These are phyloP conservation scores for Aleiodes testaceus DNA, from an alignment of 2,888 invertebrate species.

Conservation along the genomic window DNA sequence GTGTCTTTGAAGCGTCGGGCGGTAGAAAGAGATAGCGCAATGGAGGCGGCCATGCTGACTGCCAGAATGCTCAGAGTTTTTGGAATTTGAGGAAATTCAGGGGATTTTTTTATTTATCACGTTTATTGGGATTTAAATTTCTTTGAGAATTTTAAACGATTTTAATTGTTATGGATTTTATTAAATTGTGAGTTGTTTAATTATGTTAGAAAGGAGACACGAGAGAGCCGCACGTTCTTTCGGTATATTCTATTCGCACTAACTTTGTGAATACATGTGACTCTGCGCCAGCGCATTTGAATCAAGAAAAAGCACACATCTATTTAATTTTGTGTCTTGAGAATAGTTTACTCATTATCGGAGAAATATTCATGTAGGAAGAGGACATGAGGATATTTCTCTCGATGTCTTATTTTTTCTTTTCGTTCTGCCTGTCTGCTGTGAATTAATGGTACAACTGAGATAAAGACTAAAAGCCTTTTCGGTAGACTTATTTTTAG, in stretches of 20 bases:
- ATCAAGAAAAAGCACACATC: not conserved
- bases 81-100: too few relatives aligned
- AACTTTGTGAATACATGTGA: constrained; percentile 28
- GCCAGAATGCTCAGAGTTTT: too few relatives aligned
- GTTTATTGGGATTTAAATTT: not conserved
- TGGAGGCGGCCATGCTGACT: too few relatives aligned
- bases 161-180: not conserved
- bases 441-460: constrained; percentile 59
- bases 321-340: constrained; percentile 1
- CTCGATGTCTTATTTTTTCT: not conserved
- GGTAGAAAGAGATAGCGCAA: too few relatives aligned
- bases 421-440: constrained; percentile 39
- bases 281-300: constrained; percentile 33
- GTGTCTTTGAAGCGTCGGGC: too few relatives aligned
- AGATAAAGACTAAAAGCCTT: constrained; percentile 66
- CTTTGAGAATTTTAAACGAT: not conserved
- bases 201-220: constrained; percentile 35
- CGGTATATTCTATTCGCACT: constrained; percentile 43
- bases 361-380: constrained; percentile 31
- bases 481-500: constrained; percentile 51
- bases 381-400: constrained; percentile 9
- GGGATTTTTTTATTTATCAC: too few relatives aligned
- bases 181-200: constrained; percentile 5
- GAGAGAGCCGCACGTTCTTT: constrained; percentile 35
- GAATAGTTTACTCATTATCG: constrained; percentile 31